Evolutionary conservation across 2,113 vertebrate species (phyloP), one percentile per base, ranked within the genome.

Genomic region (Phalacrocorax carbo): DNA sequence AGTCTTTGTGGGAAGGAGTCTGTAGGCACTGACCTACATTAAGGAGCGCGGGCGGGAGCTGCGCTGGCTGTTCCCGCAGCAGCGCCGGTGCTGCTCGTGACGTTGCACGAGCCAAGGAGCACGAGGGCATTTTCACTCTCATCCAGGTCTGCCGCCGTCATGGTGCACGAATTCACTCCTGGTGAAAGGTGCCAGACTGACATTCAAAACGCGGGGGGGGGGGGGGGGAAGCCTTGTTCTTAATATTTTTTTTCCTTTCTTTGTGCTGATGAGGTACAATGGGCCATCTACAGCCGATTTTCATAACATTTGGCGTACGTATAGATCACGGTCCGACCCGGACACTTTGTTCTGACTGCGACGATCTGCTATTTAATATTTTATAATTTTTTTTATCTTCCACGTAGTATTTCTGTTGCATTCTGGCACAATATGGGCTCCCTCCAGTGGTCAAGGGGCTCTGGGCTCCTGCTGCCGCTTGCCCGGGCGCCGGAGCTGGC

Each of bases 381-480:
- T 94, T 76, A 54, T 81, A 30, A 1, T 29, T 85, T 94, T 71
- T 46, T 68, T 46, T 30, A 18, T 70, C 87, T 93, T 71, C 81
- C 36, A 14, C 26, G 4, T 51, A 14, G 73, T 36, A 46, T 89
- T 94, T 64, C 94, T 44, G 48, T 11, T 38, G 82, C 77, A 54
- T 76, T 97, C 94, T 93, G 92, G 93, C 97, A 96, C 92, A 96
- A 96, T 96, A 88, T 97, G 96, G 95, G 97, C 97, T 97, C 96
- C 97, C 97, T 97, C 97, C 97, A 98, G 97, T 91, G 97, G 97
- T 86, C 95, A 91, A 88, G 97, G 94, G 91, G 57, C 65, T 48
- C 62, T 2, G 72, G 87, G 89, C 86, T 93, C 21, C 49, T 5
- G 68, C 26, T 20, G 36, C 17, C 7, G 22, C 60, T 62, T 12